Conservation (phyloP, 2,797 vertebrate species). For the Aulostomus chinensis region DNA sequence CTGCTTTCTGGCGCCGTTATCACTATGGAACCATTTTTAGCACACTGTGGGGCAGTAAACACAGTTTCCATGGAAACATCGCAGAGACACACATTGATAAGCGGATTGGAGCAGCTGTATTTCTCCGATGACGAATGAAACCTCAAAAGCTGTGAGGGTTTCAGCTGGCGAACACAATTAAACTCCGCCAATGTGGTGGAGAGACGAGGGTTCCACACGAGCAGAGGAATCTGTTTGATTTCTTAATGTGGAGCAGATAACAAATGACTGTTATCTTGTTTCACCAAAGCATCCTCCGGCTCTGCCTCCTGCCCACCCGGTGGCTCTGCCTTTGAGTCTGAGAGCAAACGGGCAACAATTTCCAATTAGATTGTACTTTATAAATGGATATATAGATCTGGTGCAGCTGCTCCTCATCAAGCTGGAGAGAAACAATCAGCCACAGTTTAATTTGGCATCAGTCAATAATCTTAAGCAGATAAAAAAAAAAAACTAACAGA, state of each 20-base stretch:
- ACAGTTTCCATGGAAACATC: conserved; percentile 91
- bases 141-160: conserved; percentile 71
- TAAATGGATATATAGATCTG: conserved; percentile 69
- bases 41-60: conserved; percentile 85
- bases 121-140: conserved; percentile 82
- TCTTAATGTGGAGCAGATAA: conserved; percentile 67
- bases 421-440: conserved; percentile 56
- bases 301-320: conserved; percentile 13
- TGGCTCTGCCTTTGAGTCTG: conserved; percentile 14
- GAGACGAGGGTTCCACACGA: conserved; percentile 49
- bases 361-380: conserved; percentile 70
- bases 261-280: conserved; percentile 67
- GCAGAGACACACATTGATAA: conserved; percentile 82
- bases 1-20: conserved; percentile 80
- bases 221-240: conserved; percentile 68
- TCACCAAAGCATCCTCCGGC: conserved; percentile 40
- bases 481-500: conserved; percentile 2
- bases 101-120: conserved; percentile 82
- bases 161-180: conserved; percentile 73
- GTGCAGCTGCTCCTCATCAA: conserved; percentile 63
- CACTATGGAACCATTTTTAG: conserved; percentile 87
- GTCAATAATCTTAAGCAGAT: conserved; percentile 33
- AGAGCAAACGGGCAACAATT: conserved; percentile 60
- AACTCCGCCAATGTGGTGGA: conserved; percentile 57
- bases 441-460: conserved; percentile 53